These are phyloP conservation scores for Rhamphomyia laevipes DNA, from an alignment of 2,888 invertebrate genomes.

Conservation along the genomic window DNA sequence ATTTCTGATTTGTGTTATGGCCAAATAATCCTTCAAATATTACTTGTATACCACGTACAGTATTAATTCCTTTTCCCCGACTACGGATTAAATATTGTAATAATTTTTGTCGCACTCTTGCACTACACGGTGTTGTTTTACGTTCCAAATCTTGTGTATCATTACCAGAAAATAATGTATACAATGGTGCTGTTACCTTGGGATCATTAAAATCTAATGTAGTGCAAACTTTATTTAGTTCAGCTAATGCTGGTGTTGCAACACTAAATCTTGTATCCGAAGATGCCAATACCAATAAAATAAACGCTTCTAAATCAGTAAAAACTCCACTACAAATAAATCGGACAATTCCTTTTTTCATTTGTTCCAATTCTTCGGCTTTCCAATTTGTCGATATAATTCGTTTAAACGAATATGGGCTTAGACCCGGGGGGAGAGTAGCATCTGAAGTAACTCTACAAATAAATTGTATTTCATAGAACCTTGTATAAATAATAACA, in stretches of 20 bases:
- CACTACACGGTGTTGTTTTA: slow-evolving; percentile 66
- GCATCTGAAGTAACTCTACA: slow-evolving; percentile 24
- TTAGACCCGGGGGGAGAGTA: slow-evolving; percentile 62
- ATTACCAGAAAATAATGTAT: slow-evolving; percentile 50
- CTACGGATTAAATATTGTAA: slow-evolving; percentile 70
- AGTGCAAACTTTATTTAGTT: slow-evolving; percentile 61
- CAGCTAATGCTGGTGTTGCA: slow-evolving; percentile 75
- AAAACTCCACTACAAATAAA: slow-evolving; percentile 72
- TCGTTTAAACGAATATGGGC: slow-evolving; percentile 61
- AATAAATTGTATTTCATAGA: background rate
- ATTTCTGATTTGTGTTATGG: slow-evolving; percentile 65
- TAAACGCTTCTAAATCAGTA: slow-evolving; percentile 57
- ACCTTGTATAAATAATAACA: background rate
- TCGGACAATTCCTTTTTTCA: slow-evolving; percentile 67
- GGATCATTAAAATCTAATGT: slow-evolving; percentile 67
- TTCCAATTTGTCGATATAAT: slow-evolving; percentile 60
- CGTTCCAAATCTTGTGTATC: slow-evolving; percentile 49
- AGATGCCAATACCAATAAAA: slow-evolving; percentile 72
- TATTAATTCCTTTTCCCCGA: slow-evolving; percentile 56
- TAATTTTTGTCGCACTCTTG: slow-evolving; percentile 72
- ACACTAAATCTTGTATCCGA: slow-evolving; percentile 83
- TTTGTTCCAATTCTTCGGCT: slow-evolving; percentile 68
- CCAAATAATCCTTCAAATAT: slow-evolving; percentile 83
- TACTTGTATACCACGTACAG: slow-evolving; percentile 75
- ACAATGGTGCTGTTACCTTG: slow-evolving; percentile 61